Evolutionary conservation across 2,113 vertebrate species (phyloP), one percentile per base, ranked within the genome.

Genomic region (Toxotes jaculatrix): DNA sequence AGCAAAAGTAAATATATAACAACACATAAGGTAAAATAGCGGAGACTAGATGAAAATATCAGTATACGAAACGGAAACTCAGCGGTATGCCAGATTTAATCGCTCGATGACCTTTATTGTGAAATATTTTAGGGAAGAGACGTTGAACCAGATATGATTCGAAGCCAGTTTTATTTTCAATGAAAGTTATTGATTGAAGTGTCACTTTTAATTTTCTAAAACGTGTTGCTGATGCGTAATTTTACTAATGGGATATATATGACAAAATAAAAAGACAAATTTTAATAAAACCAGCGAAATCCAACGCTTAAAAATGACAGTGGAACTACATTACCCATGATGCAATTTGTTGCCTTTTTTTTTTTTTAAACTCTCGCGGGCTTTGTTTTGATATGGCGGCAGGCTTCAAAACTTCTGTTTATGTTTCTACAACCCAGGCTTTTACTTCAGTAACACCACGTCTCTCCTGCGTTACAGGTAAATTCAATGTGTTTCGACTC

Each of bases 331-430:
- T 31, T 87, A 80, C 92, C 92, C 92, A 92, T 0, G 56, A 85
- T 91, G 65, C 92, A 84, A 0, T 19, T 59, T 27, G 7, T 16
- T 11, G 5, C 32, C 27, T 27, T 27, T 27, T 27, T 27, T 27
- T 27, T 27, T 65, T 9, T 40, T 19, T 31, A 3, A 0, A 10
- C 74, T 93, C 91, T 95, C 94, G 95, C 95, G 95, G 93, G 95
- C 91, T 94, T 91, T 89, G 93, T 90, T 92, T 94, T 92, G 90
- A 80, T 86, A 93, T 95, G 95, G 95, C 94, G 95, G 93, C 86
- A 91, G 87, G 38, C 84, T 95, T 94, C 64, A 83, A 94, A 93
- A 72, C 16, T 70, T 79, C 2, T 67, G 47, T 79, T n/a, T 77
- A 23, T 80, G 76, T 80, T 42, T 73, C 23, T 57, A 1, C 47